These are phyloP conservation scores for Axis porcinus DNA, from an alignment of 2,113 vertebrate genomes.

Conservation along the genomic window DNA sequence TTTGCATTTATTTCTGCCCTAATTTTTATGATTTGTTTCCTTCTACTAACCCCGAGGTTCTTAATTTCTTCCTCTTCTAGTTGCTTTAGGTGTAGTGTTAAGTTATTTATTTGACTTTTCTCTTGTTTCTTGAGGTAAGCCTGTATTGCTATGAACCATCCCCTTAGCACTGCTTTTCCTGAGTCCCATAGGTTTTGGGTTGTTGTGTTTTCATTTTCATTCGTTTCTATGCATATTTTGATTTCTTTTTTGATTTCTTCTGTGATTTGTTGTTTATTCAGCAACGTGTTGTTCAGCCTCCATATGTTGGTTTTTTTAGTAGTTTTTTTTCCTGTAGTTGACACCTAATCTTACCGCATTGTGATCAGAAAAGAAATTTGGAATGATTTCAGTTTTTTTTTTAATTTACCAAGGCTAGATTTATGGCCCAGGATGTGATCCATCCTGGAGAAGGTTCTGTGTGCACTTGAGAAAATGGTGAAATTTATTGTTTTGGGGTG, in stretches of 20 bases:
- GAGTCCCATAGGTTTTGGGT: background rate
- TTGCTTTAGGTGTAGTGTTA: background rate
- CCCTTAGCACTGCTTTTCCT: background rate
- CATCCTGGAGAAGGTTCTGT: background rate
- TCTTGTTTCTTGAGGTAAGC: background rate
- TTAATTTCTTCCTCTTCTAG: background rate
- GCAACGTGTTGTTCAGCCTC: background rate
- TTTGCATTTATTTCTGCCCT: background rate
- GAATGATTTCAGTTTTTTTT: background rate
- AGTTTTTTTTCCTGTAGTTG: background rate
- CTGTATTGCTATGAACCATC: background rate
- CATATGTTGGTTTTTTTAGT: background rate
- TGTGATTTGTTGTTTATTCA: background rate
- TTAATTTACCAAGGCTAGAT: background rate
- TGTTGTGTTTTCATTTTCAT: background rate
- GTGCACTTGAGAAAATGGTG: background rate
- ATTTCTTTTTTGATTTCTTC: background rate
- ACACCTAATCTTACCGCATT: background rate
- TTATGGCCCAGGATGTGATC: background rate
- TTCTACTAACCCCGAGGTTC: background rate
- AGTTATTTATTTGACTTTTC: background rate
- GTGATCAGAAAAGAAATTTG: background rate
- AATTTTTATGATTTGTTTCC: background rate
- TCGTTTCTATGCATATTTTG: background rate
- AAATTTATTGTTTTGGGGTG: background rate